Base-by-base conservation (phyloP, 2,113 vertebrate genomes). In the Eulemur rufifrons region DNA sequence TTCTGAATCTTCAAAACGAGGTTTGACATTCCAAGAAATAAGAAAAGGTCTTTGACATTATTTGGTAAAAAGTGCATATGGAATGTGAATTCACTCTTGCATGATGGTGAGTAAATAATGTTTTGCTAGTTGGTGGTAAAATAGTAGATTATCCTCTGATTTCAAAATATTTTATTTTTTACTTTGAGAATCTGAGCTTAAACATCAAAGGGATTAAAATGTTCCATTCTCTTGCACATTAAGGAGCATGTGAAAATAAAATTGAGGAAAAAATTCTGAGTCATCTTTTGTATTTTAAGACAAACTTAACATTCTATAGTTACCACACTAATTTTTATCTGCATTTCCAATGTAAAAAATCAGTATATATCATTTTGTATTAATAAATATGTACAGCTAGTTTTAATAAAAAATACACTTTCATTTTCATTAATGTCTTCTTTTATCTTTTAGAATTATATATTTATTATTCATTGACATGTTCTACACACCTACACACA, bases 181-280 rank as follows among this genome's bases (percentile, higher is more conserved):
- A 4, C 59, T 0, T 88, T 8, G 50, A 85, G 56, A 78, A 37
- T 89, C 20, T 9, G 77, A 29, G 2, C 77, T 94, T 93, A 80
- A 97, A 98, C 80, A 20, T 34, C n/a, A 12, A 95, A 39, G 3
- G 45, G 82, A 92, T 94, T 56, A 71, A 14, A 93, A 84, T 39
- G 34, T 89, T 54, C 2, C 1, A 27, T 90, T 96, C 18, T 82
- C 42, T 97, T 78, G n/a, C 23, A 74, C 13, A 23, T 94, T 92
- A 85, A 59, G 95, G 50, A 96, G 4, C 15, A 32, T 89, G 93
- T 84, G 6, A 69, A 94, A 89, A 95, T 96, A 20, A 2, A 78
- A 91, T 81, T 45, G 54, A 20, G 78, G 66, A 83, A 94, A 84
- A 89, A 25, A 21, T 27, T 1, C 5, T 86, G 50, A 95, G 39